These are phyloP conservation scores for Atta cephalotes DNA, from an alignment of 1,140 invertebrate genomes.

Conservation along the genomic window DNA sequence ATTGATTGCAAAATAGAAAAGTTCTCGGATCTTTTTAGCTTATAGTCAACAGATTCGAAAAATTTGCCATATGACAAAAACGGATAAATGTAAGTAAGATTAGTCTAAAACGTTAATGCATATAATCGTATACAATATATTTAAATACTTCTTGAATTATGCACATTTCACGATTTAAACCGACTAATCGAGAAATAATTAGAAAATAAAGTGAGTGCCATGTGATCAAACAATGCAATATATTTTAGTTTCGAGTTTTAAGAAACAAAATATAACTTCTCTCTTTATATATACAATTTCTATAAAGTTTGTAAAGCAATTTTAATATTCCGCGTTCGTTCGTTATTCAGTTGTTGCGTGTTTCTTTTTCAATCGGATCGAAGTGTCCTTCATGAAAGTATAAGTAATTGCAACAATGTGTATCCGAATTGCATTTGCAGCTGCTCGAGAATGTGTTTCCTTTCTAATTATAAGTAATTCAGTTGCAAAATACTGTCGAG, in stretches of 20 bases:
- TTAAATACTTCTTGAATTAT: background rate
- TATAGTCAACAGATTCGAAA: no score
- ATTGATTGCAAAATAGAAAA: no score
- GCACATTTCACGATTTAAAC: background rate
- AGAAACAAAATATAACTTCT: background rate
- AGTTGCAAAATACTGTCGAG: slow-evolving; percentile 38
- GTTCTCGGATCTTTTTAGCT: no score
- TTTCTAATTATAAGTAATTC: slow-evolving; percentile 54
- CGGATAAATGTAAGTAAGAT: no score
- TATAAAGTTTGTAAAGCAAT: background rate
- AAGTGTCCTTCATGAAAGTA: background rate
- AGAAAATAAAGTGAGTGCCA: background rate
- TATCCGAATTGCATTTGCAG: slow-evolving; percentile 17
- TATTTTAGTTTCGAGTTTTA: background rate
- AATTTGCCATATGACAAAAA: no score
- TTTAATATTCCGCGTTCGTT: background rate
- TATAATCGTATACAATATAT: background rate
- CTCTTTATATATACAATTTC: background rate
- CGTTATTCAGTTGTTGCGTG: background rate
- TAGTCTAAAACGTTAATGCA: no score
- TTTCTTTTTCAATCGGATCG: background rate
- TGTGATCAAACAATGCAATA: background rate
- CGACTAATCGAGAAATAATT: background rate
- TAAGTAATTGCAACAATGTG: background rate
- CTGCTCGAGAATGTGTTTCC: slow-evolving; percentile 22